phyloP scores from a whole-genome alignment of 2,113 vertebrate species.

The Aldabrachelys gigantea region DNA sequence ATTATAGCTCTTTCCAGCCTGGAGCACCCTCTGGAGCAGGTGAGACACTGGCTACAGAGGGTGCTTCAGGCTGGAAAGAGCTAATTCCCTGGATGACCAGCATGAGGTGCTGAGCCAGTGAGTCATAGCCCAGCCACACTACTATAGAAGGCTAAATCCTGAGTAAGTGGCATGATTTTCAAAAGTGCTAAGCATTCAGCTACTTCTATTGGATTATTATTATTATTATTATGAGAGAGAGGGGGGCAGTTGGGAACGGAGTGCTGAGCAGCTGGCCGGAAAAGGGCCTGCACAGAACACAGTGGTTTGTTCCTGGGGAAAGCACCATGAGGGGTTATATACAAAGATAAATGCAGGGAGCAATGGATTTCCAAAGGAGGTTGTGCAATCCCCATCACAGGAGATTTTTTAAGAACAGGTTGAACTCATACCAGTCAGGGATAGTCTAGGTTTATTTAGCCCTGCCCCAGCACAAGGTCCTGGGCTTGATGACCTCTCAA shows the following conservation, averaged over 20 bases:
- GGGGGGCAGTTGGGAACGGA: too few species aligned
- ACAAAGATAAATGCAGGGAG: too few species aligned
- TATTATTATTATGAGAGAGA: neutral
- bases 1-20: too few species aligned
- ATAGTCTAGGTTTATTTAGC: neutral
- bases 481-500: neutral
- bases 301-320: neutral
- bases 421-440: neutral
- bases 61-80: too few species aligned
- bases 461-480: neutral
- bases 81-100: too few species aligned
- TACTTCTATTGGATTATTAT: neutral
- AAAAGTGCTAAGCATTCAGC: neutral
- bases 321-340: neutral
- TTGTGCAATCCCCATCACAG: neutral
- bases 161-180: neutral
- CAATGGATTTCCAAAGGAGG: neutral
- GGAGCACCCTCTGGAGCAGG: too few species aligned
- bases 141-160: neutral
- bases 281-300: neutral
- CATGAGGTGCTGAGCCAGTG: too few species aligned
- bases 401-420: neutral
- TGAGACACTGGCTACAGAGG: too few species aligned
- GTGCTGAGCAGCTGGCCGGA: neutral
- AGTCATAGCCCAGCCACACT: too few species aligned